Evolutionary conservation across 2,797 vertebrate species (phyloP).

Genomic region (Sorex maritimensis): DNA sequence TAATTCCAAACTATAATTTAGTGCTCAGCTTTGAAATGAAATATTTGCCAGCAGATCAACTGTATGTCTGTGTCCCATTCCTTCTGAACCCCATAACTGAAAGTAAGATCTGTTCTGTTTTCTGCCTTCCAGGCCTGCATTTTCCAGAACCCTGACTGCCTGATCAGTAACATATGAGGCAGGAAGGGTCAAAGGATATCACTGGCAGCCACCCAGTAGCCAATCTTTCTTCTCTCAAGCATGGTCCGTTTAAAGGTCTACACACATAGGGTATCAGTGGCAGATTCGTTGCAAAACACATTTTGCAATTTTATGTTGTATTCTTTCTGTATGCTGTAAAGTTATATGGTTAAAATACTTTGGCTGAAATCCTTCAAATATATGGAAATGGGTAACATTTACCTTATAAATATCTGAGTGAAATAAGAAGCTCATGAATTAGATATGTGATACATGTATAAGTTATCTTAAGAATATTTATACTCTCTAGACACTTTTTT

Average conservation of each 20-base stretch:
- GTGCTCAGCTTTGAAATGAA: constrained; percentile 83
- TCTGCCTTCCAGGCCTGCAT: constrained; percentile 83
- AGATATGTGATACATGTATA: constrained; percentile 66
- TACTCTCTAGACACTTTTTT: constrained; percentile 82
- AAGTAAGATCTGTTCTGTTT: constrained; percentile 81
- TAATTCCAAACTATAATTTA: constrained; percentile 81
- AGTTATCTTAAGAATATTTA: constrained; percentile 83
- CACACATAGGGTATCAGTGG: constrained; percentile 84
- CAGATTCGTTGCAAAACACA: constrained; percentile 87
- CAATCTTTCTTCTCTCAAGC: constrained; percentile 85
- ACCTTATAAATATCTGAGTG: constrained; percentile 81
- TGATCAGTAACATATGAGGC: constrained; percentile 90
- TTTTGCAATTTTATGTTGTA: constrained; percentile 86
- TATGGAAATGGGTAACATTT: constrained; percentile 85
- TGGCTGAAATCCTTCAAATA: constrained; percentile 80
- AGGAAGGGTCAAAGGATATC: constrained; percentile 86
- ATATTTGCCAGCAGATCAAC: constrained; percentile 81
- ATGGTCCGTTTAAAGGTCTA: constrained; percentile 84
- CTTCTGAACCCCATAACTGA: neutral
- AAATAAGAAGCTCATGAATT: constrained; percentile 72
- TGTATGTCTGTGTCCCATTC: constrained; percentile 24
- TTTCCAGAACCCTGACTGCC: constrained; percentile 84
- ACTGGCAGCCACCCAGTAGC: constrained; percentile 88
- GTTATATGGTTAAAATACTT: constrained; percentile 85
- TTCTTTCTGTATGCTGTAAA: constrained; percentile 83